A percentile compares a stretch with the other conserved stretches of the same genome.
Evolutionary conservation across 2,888 invertebrate species (phyloP).

Genomic region (Thereva unica): DNA sequence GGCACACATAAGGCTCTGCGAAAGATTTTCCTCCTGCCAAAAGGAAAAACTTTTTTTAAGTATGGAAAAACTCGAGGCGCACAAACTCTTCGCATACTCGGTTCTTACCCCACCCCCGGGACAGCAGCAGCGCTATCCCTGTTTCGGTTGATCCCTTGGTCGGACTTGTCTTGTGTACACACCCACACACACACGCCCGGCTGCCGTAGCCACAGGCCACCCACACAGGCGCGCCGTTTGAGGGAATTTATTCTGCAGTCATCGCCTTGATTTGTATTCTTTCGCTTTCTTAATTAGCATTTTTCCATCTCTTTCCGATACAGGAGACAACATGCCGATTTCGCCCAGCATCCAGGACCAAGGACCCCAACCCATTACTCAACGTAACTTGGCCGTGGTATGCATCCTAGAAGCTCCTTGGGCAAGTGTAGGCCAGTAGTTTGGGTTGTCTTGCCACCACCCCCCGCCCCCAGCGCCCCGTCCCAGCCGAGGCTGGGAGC

Average conservation of each 20-base stretch:
- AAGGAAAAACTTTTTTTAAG: constrained; percentile 26
- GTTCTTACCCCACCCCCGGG: background rate
- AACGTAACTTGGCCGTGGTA: constrained; percentile 12
- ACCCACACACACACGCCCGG: constrained; percentile 5
- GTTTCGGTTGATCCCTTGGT: constrained; percentile 32
- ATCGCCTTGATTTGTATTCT: constrained; percentile 38
- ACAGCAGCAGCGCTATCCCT: constrained; percentile 11
- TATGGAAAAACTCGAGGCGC: constrained; percentile 30
- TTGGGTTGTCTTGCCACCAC: constrained; percentile 30
- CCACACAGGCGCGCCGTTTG: constrained; percentile 11
- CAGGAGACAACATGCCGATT: constrained; percentile 22
- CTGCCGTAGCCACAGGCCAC: constrained; percentile 9
- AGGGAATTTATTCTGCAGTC: constrained; percentile 36
- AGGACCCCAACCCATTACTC: constrained; percentile 30
- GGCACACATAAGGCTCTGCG: constrained; percentile 23
- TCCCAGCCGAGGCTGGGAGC: background rate
- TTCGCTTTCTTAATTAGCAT: constrained; percentile 39
- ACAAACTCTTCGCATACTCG: constrained; percentile 30
- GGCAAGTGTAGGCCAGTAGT: background rate
- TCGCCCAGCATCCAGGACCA: constrained; percentile 14
- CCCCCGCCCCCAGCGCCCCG: background rate
- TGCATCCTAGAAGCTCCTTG: constrained; percentile 23
- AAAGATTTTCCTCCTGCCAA: constrained; percentile 28
- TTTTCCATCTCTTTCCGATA: constrained; percentile 37
- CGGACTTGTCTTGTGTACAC: constrained; percentile 32